These are phyloP conservation scores for Neoascia interrupta DNA, from an alignment of 2,888 invertebrate species.

Conservation along the genomic window DNA sequence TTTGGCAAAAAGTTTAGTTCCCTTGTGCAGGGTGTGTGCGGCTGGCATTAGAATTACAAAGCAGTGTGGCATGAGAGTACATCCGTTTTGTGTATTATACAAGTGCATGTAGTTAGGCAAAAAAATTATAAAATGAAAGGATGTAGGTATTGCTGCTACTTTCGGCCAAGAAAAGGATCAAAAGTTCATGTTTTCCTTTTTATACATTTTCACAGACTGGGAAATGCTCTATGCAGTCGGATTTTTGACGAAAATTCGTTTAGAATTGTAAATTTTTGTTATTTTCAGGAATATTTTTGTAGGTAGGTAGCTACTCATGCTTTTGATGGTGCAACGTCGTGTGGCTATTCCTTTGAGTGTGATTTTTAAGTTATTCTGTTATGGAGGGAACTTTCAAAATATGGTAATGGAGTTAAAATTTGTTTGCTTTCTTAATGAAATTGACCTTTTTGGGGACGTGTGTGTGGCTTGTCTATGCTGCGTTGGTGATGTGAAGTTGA, in stretches of 20 bases:
- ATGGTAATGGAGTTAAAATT: conserved; percentile 24
- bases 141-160: background rate
- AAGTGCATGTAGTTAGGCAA: background rate
- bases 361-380: background rate
- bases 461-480: too few species aligned
- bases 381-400: conserved; percentile 4
- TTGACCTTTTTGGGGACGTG: conserved; percentile 8
- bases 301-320: background rate
- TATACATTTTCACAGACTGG: background rate
- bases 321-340: conserved; percentile 3
- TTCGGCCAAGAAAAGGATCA: conserved; percentile 8
- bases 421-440: conserved; percentile 39
- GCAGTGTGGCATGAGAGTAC: background rate
- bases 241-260: conserved; percentile 38
- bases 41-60: conserved; percentile 27
- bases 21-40: conserved; percentile 3
- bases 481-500: too few species aligned
- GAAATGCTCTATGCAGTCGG: conserved; percentile 29
- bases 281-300: conserved; percentile 8
- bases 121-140: too few species aligned
- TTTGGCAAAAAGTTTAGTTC: conserved; percentile 50
- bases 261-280: conserved; percentile 41
- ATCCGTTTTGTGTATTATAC: background rate
- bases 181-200: conserved; percentile 21
- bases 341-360: conserved; percentile 39